Base-by-base conservation (phyloP, 1,140 invertebrate genomes). In the Drosophila serrata region DNA sequence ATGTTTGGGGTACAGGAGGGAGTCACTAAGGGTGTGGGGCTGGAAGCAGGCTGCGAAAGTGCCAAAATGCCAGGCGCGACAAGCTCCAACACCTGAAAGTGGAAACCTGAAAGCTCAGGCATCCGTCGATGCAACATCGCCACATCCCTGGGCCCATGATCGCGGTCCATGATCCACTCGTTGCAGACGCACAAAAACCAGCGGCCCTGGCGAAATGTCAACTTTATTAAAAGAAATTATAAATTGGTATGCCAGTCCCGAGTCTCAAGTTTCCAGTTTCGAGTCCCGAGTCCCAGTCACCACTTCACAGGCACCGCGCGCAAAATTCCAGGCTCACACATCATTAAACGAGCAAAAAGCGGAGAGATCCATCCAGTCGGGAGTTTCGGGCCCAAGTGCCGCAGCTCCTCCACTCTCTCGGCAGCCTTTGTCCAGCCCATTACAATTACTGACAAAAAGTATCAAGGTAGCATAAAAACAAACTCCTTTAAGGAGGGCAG, bases 211-310 rank as follows among this genome's bases (percentile, higher is more conserved):
- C 67, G 51, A 79, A 88, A 88, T 90, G 86, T 90, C 85, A 90
- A 90, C 85, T 90, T 90, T 90, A 90, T 90, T 90, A 90, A 90
- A 90, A 81, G 85, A 90, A 90, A 90, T 90, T 90, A 90, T 90
- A 90, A 90, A 90, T 90, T 90, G 85, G 85, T 90, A 90, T 90
- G 85, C 81, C 81, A 79, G 81, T 85, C 82, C 62, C 42, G 37
- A 67, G 64, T 43, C 49, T 58, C 29, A 17, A 74, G 56, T 33
- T 53, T 75, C 40, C 58, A 72, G 22, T 29, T 39, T 45, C 51
- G 56, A 31, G 24, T 33, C 43, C 29, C 46, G 59, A 61, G 46
- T 68, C 65, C 67, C 59, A 75, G 80, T 53, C 37, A 68, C 65
- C 65, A 85, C 85, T 79, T 85, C 86, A 90, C 15, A 90, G 81